phyloP scores from a whole-genome alignment of 1,140 invertebrate species.

The Agrilus planipennis region DNA sequence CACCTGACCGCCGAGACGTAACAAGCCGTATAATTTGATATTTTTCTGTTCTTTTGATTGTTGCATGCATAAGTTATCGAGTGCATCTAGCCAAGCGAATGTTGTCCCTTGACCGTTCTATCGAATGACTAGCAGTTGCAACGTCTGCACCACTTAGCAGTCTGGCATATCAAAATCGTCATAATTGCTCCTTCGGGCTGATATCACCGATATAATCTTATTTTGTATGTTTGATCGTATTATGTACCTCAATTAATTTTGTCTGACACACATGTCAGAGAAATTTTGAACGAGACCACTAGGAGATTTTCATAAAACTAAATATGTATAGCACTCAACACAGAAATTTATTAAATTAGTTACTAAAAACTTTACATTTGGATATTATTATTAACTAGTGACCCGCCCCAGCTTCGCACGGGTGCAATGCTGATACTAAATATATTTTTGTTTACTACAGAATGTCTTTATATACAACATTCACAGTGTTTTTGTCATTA shows the following conservation, averaged over 20 bases:
- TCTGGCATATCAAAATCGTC: conserved; percentile 14
- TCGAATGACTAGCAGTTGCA: too few relatives aligned
- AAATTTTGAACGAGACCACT: conserved; percentile 3
- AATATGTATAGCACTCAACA: too few relatives aligned
- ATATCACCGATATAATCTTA: conserved; percentile 15
- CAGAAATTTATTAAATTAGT: too few relatives aligned
- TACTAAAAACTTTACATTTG: too few relatives aligned
- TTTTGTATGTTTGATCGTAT: conserved; percentile 14
- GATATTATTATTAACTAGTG: too few relatives aligned
- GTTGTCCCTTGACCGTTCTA: background rate
- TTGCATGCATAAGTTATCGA: conserved; percentile 5
- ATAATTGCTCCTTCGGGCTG: conserved; percentile 13
- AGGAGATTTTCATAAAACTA: conserved; percentile 1
- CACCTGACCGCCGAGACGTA: conserved; percentile 5
- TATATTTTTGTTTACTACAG: too few relatives aligned
- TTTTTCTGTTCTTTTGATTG: conserved; percentile 6
- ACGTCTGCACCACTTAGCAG: too few relatives aligned
- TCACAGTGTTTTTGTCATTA: too few relatives aligned
- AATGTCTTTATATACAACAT: too few relatives aligned
- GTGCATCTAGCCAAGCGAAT: background rate
- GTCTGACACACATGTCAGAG: background rate
- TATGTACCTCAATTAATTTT: conserved; percentile 9
- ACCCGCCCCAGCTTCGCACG: too few relatives aligned
- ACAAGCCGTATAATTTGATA: conserved; percentile 6
- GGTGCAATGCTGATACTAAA: too few relatives aligned